Base-by-base conservation (phyloP, 2,113 vertebrate species). In the Chitala chitala region DNA sequence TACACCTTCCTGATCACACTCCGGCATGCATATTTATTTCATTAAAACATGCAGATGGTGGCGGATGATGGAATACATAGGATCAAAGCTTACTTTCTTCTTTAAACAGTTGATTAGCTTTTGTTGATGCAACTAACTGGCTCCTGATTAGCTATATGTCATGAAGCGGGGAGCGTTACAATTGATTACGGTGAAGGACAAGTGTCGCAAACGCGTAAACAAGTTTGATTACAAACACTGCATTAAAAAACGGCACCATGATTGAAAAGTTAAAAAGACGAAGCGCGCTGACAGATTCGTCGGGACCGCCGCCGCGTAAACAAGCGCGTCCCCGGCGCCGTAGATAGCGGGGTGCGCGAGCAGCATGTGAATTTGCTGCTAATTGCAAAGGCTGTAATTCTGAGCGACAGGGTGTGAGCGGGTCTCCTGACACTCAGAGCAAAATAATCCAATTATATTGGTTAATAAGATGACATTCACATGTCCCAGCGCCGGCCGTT, bases 381-480 rank as follows among this genome's bases (percentile, higher is more conserved):
- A 29, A 56, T 56, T 26, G 22, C 70, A 73, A 63, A 36, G 71
- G 42, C 71, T 73, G 24, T 73, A 56, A 61, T 61, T 20, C 53
- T 13, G 38, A 36, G 59, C 38, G 59, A 63, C 63, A 64, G 40
- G 40, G 68, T 26, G n/a, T n/a, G 68, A 38, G 54, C 26, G 42
- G 12, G 12, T 44, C 54, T 15, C n/a, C 42, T 26, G 44, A 71
- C 40, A 63, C 44, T 15, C 40, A 33, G 68, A 46, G 44, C 68
- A n/a, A 24, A 70, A 58, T 61, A 76, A 63, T 63, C 74, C 66
- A 76, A 71, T 71, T 71, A 76, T 71, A 61, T 63, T 58, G 68
- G 54, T 76, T 50, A 76, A 76, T 65, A 76, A 76, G 44, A 56
- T 71, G 74, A 59, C 74, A 71, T 76, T 76, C 66, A 61, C 65